phyloP scores from a whole-genome alignment of 2,888 invertebrate genomes.

The Agapostemon virescens region DNA sequence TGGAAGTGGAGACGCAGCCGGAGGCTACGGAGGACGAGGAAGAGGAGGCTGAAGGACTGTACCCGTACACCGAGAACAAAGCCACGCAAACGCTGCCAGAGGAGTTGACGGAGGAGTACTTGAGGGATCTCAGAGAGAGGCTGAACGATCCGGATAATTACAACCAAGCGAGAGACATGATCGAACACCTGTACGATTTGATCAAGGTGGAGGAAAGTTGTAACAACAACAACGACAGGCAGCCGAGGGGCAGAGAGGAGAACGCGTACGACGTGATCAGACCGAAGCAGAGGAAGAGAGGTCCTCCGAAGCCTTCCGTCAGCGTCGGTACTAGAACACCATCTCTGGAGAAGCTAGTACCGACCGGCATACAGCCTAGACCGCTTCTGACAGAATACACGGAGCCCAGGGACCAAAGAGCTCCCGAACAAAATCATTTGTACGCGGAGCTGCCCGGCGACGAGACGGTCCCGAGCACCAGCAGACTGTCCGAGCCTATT shows the following conservation, averaged over 20 bases:
- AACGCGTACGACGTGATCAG: slow-evolving; percentile 85
- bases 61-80: slow-evolving; percentile 82
- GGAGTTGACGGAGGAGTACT: slow-evolving; percentile 87
- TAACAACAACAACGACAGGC: slow-evolving; percentile 80
- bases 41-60: slow-evolving; percentile 75
- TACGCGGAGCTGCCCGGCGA: slow-evolving; percentile 84
- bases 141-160: slow-evolving; percentile 88
- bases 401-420: slow-evolving; percentile 79
- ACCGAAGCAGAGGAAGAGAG: slow-evolving; percentile 76
- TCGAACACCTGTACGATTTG: slow-evolving; percentile 88
- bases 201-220: slow-evolving; percentile 87
- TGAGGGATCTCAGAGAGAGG: slow-evolving; percentile 86
- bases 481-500: slow-evolving; percentile 74
- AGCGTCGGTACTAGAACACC: slow-evolving; percentile 84
- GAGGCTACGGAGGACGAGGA: slow-evolving; percentile 69
- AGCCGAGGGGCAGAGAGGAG: slow-evolving; percentile 76
- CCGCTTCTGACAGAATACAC: slow-evolving; percentile 80
- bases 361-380: slow-evolving; percentile 77
- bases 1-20: slow-evolving; percentile 79
- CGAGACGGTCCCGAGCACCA: slow-evolving; percentile 80
- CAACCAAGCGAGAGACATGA: slow-evolving; percentile 88
- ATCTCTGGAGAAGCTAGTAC: slow-evolving; percentile 83
- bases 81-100: slow-evolving; percentile 88
- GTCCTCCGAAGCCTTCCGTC: slow-evolving; percentile 80
- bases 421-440: slow-evolving; percentile 81